Conservation (phyloP, 2,113 vertebrate species). For the Pionites leucogaster region DNA sequence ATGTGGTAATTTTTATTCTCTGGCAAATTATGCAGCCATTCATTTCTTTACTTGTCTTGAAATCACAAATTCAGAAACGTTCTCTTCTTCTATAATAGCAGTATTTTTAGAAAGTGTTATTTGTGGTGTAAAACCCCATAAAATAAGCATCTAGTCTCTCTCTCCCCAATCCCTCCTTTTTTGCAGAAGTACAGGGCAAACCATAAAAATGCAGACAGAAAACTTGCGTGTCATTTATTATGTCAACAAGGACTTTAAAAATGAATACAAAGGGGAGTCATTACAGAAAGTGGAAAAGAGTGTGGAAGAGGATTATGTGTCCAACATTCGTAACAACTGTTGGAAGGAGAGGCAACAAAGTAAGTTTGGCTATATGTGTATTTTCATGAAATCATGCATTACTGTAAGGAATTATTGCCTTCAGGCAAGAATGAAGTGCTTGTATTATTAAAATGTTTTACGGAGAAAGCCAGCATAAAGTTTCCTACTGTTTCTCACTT, state of each 20-base stretch:
- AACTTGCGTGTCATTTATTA: conserved; percentile 90
- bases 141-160: not conserved
- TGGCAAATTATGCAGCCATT: not conserved
- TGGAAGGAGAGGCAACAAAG: conserved; percentile 98
- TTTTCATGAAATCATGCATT: not conserved
- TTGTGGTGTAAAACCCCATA: not conserved
- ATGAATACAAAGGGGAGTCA: conserved; percentile 88
- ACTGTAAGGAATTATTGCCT: not conserved
- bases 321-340: conserved; percentile 94
- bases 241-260: conserved; percentile 93
- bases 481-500: not conserved
- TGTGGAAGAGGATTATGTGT: conserved; percentile 96
- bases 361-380: conserved; percentile 72
- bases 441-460: not conserved
- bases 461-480: not conserved
- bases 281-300: conserved; percentile 95
- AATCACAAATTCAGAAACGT: not conserved
- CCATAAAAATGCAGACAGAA: conserved; percentile 90
- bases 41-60: not conserved
- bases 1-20: not conserved
- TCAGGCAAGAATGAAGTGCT: not conserved
- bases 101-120: not conserved
- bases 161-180: not conserved
- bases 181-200: conserved; percentile 90
- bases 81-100: not conserved